These are phyloP conservation scores for Scyliorhinus canicula DNA, from an alignment of 2,797 vertebrate species.

Conservation along the genomic window DNA sequence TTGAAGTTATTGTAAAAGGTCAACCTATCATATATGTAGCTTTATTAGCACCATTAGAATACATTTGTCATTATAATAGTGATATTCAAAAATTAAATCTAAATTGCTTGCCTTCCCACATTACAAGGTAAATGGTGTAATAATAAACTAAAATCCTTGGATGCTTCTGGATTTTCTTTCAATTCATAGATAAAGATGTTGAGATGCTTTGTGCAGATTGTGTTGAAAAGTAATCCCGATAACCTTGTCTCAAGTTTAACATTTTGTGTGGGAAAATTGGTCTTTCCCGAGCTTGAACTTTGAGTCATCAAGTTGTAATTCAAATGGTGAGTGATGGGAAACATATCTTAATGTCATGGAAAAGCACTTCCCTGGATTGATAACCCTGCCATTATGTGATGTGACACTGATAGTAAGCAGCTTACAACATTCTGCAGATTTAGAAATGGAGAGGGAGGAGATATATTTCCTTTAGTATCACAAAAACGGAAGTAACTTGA, in stretches of 20 bases:
- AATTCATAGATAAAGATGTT: neutral
- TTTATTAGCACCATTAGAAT: neutral
- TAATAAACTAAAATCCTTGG: neutral
- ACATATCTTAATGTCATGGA: conserved; percentile 37
- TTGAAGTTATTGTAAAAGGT: neutral
- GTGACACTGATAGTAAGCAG: conserved; percentile 27
- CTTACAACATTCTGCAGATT: conserved; percentile 16
- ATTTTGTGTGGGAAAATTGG: conserved; percentile 16
- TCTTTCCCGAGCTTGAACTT: conserved; percentile 1
- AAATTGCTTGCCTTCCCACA: neutral
- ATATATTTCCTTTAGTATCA: conserved; percentile 28
- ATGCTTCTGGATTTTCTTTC: neutral
- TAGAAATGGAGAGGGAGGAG: conserved; percentile 1
- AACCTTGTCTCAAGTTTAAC: conserved; percentile 11
- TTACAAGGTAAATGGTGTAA: neutral
- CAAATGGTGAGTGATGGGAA: conserved; percentile 35
- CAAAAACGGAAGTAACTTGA: conserved; percentile 19
- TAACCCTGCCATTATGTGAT: conserved; percentile 35
- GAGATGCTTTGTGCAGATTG: neutral
- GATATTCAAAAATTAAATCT: neutral
- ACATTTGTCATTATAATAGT: neutral
- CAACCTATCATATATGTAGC: neutral
- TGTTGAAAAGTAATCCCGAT: conserved; percentile 17
- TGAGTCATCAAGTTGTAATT: conserved; percentile 25
- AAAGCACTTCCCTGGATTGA: conserved; percentile 35